Conservation (phyloP, 2,797 vertebrate species). For the Gila robusta region DNA sequence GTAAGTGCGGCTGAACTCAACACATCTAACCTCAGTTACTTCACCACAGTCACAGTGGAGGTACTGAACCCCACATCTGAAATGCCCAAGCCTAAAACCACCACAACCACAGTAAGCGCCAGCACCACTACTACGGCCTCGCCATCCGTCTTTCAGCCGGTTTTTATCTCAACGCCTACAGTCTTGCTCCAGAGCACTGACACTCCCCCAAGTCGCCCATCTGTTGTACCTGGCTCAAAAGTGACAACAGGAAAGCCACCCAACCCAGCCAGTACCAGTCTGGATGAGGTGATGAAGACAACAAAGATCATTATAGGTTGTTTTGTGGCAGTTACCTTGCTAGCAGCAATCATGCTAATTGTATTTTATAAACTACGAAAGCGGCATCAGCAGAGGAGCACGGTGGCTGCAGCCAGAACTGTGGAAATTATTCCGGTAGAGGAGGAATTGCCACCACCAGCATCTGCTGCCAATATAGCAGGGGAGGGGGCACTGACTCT, state of each 20-base stretch:
- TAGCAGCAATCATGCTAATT: constrained; percentile 97
- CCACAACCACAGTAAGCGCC: constrained; percentile 66
- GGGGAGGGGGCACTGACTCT: constrained; percentile 87
- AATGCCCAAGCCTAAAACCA: constrained; percentile 89
- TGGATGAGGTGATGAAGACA: constrained; percentile 99
- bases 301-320: constrained; percentile 99
- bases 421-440: constrained; percentile 97
- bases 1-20: constrained; percentile 96
- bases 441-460: constrained; percentile 87
- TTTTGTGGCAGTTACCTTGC: constrained; percentile 94
- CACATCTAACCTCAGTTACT: constrained; percentile 98
- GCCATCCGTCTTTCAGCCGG: constrained; percentile 92
- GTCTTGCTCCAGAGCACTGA: constrained; percentile 91
- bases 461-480: constrained; percentile 80
- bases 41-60: constrained; percentile 96
- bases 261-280: constrained; percentile 82
- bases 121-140: constrained; percentile 88
- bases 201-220: constrained; percentile 71
- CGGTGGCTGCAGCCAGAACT: constrained; percentile 90
- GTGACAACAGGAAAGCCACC: constrained; percentile 82
- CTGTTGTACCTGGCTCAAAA: constrained; percentile 81
- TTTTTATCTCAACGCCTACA: constrained; percentile 95
- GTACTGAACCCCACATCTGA: constrained; percentile 90
- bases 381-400: constrained; percentile 95
- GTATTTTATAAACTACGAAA: constrained; percentile 98